Evolutionary conservation across 2,888 invertebrate genomes (phyloP).

Genomic region (Acleris literana): DNA sequence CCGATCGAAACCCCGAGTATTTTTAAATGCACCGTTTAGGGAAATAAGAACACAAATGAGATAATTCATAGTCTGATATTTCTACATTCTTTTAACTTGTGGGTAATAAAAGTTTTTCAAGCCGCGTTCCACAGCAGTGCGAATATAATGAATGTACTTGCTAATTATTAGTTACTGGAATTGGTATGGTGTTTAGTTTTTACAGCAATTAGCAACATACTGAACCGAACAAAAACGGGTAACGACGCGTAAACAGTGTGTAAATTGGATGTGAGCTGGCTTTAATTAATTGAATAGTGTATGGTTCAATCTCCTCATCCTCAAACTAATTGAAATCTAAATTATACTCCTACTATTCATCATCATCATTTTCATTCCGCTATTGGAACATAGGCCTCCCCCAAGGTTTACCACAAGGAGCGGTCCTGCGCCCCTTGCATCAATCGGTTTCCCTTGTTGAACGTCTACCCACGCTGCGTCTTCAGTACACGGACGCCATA

Average conservation of each 20-base stretch:
- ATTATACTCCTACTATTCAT: constrained; percentile 10
- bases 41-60: constrained; percentile 34
- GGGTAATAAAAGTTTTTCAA: constrained; percentile 14
- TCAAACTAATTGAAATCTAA: constrained; percentile 19
- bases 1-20: constrained; percentile 26
- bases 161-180: constrained; percentile 33
- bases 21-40: constrained; percentile 26
- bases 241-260: constrained; percentile 59
- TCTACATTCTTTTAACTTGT: constrained; percentile 25
- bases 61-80: constrained; percentile 33
- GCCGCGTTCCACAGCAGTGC: constrained; percentile 15
- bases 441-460: no score
- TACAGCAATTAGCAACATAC: constrained; percentile 60
- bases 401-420: neutral
- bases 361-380: neutral
- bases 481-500: no score
- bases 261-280: constrained; percentile 48
- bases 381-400: constrained; percentile 1
- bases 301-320: constrained; percentile 30
- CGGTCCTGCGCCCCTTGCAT: no score
- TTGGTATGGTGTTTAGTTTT: constrained; percentile 51
- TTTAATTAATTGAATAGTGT: constrained; percentile 33
- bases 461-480: no score
- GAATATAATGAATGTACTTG: constrained; percentile 31
- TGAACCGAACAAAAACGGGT: constrained; percentile 54